Base-by-base conservation (phyloP, 2,888 invertebrate genomes). In the Campoplex nolae region DNA sequence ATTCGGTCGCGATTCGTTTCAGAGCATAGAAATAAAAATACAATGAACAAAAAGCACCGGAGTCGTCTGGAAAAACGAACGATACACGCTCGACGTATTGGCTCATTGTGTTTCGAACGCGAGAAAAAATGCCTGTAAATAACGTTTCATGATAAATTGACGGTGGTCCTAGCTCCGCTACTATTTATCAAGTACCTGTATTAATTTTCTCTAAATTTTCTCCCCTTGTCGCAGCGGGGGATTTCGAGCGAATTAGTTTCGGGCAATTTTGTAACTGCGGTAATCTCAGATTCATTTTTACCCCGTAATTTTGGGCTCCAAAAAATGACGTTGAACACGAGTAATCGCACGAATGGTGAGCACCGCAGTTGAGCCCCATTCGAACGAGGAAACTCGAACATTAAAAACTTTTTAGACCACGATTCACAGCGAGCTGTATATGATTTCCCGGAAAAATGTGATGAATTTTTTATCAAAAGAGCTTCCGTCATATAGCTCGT, bases 101-200 rank as follows among this genome's bases (percentile, higher is more conserved):
- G 73, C 77, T 85, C 74, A 85, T 85, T 85, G 73, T 82, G 56
- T 38, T 68, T 48, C 67, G 38, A 45, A 56, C 65, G 76, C 56
- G 82, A 54, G 67, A 32, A 42, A 56, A 70, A 79, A 77, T 62
- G 32, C 48, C 32, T 38, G 77, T 28, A 73, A 73, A 82, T 58
- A 67, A 82, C 77, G 68, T 35, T 48, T 68, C 73, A 58, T 42
- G 81, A 82, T 82, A 78, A 82, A 85, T 85, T 74, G 77, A 74
- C 73, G 73, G 82, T 82, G 78, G 48, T 51, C 73, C 48, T 48
- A 56, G 38, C 38, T 38, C 23, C 67, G 42, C 16, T 54, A 48
- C 62, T 48, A 51, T 75, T 84, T 23, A 38, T 16, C 78, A 67
- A 74, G 73, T 74, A 78, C 1, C 70, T 58, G 70, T 85, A 75